Base-by-base conservation (phyloP, 2,888 invertebrate genomes). In the Sarcophaga rosellei region DNA sequence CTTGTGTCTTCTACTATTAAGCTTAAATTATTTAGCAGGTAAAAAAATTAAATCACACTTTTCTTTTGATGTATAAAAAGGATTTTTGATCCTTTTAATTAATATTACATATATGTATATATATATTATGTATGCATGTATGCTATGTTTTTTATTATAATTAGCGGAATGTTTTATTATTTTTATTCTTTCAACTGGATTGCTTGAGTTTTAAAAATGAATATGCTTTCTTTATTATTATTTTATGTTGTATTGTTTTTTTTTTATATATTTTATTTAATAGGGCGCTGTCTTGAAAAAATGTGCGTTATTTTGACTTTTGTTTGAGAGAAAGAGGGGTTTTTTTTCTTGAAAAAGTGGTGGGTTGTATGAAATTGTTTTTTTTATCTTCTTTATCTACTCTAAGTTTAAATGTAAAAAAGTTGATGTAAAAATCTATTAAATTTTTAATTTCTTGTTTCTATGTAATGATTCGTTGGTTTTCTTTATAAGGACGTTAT, bases 1-100 rank as follows among this genome's bases (percentile, higher is more conserved):
- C 62, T 84, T 84, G 75, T 85, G 78, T 78, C 76, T 72, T 81
- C 73, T 87, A 80, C 21, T 81, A 81, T 79, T 85, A 81, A 74
- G 81, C 86, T 87, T 87, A 81, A 77, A 73, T 87, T 85, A 75
- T 87, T 87, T 84, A 81, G 81, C 82, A 86, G 85, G 79, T 83
- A 86, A 79, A 82, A 81, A 86, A 86, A 85, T 75, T 78, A 82
- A 85, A 85, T 85, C 85, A 85, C 85, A 84, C 79, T 80, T 80
- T 75, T 72, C 69, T 78, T 25, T 45, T 74, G 53, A 21, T 74
- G 20, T 20, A 62, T 17, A 62, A 62, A 70, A 35, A 61, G 45
- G 70, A 21, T 75, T 75, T 11, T 62, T 21, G 12, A 66, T 82
- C 69, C 63, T 73, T 82, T 63, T 61, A 53, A 53, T 53, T 53